Conservation (phyloP, 2,888 invertebrate genomes). For the Anarsia innoxiella region DNA sequence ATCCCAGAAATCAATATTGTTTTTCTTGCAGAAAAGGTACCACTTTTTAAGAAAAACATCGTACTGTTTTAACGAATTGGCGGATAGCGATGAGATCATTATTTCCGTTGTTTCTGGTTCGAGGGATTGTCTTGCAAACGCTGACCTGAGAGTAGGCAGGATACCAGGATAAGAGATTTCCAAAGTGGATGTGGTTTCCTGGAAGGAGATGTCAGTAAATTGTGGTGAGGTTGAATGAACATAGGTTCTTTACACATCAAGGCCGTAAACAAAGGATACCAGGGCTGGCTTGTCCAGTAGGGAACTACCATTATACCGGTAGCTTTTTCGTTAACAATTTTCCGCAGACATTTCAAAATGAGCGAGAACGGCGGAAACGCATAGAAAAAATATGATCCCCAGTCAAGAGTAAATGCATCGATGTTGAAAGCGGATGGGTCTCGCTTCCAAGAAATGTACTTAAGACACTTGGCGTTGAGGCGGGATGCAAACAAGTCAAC, state of each 20-base stretch:
- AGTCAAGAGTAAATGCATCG: constrained; percentile 2
- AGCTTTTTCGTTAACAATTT: constrained; percentile 2
- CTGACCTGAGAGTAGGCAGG: constrained; percentile 1
- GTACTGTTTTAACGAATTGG: neutral
- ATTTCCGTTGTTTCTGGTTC: neutral
- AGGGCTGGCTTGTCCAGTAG: neutral
- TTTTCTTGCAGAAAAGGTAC: no score
- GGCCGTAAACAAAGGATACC: neutral
- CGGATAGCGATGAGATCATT: constrained; percentile 3
- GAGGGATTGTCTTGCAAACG: neutral
- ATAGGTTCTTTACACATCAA: neutral
- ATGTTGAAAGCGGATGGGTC: constrained; percentile 3
- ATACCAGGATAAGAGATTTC: constrained; percentile 1
- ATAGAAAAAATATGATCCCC: neutral
- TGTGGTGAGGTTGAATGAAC: neutral
- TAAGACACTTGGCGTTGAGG: constrained; percentile 1
- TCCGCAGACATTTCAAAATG: neutral
- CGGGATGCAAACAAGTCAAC: constrained; percentile 4
- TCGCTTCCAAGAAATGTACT: constrained; percentile 1
- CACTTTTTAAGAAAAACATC: neutral
- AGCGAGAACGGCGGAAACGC: neutral
- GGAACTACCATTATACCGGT: neutral
- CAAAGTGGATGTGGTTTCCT: neutral
- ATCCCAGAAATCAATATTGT: no score
- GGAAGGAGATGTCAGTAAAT: constrained; percentile 1